Conservation (phyloP, 2,888 invertebrate genomes). For the Augiades crinisus region DNA sequence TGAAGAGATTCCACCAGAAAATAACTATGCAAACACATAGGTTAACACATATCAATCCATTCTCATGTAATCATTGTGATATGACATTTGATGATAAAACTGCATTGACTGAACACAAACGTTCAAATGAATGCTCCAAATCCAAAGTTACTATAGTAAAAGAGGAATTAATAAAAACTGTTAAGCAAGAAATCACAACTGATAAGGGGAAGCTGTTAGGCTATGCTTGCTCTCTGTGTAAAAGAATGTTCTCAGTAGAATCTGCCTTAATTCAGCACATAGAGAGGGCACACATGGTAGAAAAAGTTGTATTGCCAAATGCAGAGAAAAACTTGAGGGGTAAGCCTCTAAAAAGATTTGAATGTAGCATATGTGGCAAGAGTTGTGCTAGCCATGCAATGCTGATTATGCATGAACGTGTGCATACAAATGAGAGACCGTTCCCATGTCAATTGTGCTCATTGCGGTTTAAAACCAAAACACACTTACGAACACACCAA, state of each 20-base stretch:
- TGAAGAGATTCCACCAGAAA: slow-evolving; percentile 71
- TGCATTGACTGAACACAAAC: slow-evolving; percentile 49
- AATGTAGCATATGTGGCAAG: slow-evolving; percentile 67
- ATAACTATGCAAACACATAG: slow-evolving; percentile 76
- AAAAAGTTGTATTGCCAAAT: slow-evolving; percentile 55
- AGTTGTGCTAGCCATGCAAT: slow-evolving; percentile 74
- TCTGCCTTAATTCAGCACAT: slow-evolving; percentile 69
- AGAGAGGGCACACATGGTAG: slow-evolving; percentile 60
- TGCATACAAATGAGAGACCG: slow-evolving; percentile 74
- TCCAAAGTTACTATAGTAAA: slow-evolving; percentile 57
- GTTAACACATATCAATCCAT: slow-evolving; percentile 63
- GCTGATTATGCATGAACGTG: slow-evolving; percentile 75
- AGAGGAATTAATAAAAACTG: slow-evolving; percentile 67
- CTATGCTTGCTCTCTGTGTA: slow-evolving; percentile 70
- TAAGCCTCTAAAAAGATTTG: slow-evolving; percentile 59
- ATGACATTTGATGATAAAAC: slow-evolving; percentile 53
- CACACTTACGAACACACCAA: slow-evolving; percentile 73
- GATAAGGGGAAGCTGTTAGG: slow-evolving; percentile 64
- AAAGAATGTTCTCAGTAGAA: slow-evolving; percentile 72
- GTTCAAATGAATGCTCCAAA: slow-evolving; percentile 51
- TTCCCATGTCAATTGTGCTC: slow-evolving; percentile 70
- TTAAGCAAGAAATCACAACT: slow-evolving; percentile 67
- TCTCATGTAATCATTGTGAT: slow-evolving; percentile 63
- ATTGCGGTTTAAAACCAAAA: slow-evolving; percentile 72
- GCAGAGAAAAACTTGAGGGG: slow-evolving; percentile 53